Evolutionary conservation across 1,140 invertebrate species (phyloP).

Genomic region (Oncopodura yosiiana): DNA sequence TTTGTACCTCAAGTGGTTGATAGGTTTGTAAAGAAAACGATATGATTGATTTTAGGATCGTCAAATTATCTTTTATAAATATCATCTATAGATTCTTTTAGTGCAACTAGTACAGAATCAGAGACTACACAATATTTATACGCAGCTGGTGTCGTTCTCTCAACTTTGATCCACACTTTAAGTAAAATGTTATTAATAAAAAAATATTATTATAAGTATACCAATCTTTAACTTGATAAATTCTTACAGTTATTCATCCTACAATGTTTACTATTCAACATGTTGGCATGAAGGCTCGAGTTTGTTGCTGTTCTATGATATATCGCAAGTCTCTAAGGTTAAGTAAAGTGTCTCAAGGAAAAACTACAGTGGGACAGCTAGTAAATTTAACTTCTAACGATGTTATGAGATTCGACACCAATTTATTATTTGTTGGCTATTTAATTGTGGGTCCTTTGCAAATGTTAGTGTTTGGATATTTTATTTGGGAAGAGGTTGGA

Average conservation of each 20-base stretch:
- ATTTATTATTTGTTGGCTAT: conserved; percentile 43
- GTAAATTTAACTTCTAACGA: conserved; percentile 48
- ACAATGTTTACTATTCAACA: conserved; percentile 39
- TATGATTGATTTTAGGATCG: too few species aligned
- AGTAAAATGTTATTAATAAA: too few species aligned
- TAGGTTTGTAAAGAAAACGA: too few species aligned
- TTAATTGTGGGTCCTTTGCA: conserved; percentile 44
- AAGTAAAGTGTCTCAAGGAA: conserved; percentile 39
- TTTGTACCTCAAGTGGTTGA: conserved; percentile 24
- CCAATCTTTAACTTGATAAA: not conserved
- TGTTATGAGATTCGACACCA: conserved; percentile 46
- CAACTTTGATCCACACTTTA: conserved; percentile 20
- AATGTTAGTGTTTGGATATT: conserved; percentile 41
- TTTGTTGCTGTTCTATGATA: conserved; percentile 64
- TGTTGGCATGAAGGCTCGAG: conserved; percentile 65
- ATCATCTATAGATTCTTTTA: too few species aligned
- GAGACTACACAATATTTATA: conserved; percentile 19
- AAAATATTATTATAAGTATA: not conserved
- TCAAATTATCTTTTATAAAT: too few species aligned
- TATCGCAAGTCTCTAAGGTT: conserved; percentile 51
- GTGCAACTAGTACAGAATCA: too few species aligned
- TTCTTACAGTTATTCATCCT: conserved; percentile 11
- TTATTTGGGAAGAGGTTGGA: conserved; percentile 43
- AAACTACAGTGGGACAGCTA: conserved; percentile 49
- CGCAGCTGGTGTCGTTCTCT: conserved; percentile 23